Evolutionary conservation across 1,140 invertebrate genomes (phyloP), one percentile per base, ranked within the genome.

Genomic region (Drosophila miranda): DNA sequence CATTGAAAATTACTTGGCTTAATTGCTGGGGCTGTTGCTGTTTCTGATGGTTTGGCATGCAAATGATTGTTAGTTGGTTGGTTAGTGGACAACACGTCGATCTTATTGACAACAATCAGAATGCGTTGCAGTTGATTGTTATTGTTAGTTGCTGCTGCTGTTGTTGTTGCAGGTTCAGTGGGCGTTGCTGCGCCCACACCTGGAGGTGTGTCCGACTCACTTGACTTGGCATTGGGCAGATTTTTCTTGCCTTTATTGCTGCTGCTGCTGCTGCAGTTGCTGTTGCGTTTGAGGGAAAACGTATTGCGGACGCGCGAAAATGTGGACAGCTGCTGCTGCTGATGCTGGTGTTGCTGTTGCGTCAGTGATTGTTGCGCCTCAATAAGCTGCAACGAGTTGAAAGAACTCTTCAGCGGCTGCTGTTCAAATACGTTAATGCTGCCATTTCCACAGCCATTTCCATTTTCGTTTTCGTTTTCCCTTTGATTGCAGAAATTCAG

Each of bases 221-320:
- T 86, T 86, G 84, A 70, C 84, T 84, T 86, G 52, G 61, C 64
- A 70, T 68, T 76, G 50, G 43, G 44, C 45, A 53, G 48, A 48
- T 56, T 59, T 55, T 82, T 82, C 49, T 69, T 61, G 42, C 49
- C 38, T 11, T 26, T 66, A 53, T 44, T 61, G 56, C 28, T 57
- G 63, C 28, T 67, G 54, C 42, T 71, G 56, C 28, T 57, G 63
- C 34, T 67, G 56, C 19, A 56, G 64, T 66, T 66, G 58, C 45
- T 70, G 50, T 38, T 72, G 45, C 83, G 83, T 57, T 63, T 64
- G 6, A 89, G 50, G 41, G 84, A 89, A 62, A 90, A 89, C 51
- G 83, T 90, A 62, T 89, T 90, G 51, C 89, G 80, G 52, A 90
- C 88, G 78, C 89, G 89, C 49, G 88, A 77, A 89, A 90, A 90